Conservation (phyloP, 1,140 invertebrate species). For the Brachionus rotundiformis region DNA sequence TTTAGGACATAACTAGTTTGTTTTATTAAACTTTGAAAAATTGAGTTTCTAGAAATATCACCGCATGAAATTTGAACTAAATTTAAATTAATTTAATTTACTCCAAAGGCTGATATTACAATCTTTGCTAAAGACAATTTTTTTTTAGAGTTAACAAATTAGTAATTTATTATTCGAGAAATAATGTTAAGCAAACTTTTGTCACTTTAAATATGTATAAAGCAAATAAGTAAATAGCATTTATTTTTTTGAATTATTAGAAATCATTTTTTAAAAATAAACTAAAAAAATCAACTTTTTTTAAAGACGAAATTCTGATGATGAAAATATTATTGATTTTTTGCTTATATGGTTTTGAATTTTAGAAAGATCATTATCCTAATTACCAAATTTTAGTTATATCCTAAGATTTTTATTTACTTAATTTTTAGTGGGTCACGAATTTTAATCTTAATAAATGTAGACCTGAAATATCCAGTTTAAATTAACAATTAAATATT, state of each 20-base stretch:
- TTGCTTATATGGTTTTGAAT: neutral
- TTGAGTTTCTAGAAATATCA: neutral
- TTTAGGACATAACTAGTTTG: neutral
- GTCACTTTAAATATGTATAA: conserved; percentile 4
- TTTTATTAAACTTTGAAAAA: neutral
- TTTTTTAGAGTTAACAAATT: neutral
- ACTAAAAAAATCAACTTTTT: no score
- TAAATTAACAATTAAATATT: neutral
- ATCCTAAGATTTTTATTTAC: neutral
- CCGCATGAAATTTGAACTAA: neutral
- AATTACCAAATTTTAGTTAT: neutral
- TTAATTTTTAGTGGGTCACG: neutral
- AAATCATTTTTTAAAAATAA: neutral
- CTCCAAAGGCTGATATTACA: neutral
- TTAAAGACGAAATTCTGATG: neutral
- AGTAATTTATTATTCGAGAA: neutral
- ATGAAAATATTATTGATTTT: neutral
- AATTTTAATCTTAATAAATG: neutral
- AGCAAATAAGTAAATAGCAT: neutral
- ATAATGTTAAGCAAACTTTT: conserved; percentile 4
- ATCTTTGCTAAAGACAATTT: neutral
- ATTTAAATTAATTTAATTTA: neutral
- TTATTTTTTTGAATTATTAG: neutral
- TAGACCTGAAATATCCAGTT: neutral
- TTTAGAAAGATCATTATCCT: neutral